These are phyloP conservation scores for Xenops minutus DNA, from an alignment of 2,797 vertebrate species.

Conservation along the genomic window DNA sequence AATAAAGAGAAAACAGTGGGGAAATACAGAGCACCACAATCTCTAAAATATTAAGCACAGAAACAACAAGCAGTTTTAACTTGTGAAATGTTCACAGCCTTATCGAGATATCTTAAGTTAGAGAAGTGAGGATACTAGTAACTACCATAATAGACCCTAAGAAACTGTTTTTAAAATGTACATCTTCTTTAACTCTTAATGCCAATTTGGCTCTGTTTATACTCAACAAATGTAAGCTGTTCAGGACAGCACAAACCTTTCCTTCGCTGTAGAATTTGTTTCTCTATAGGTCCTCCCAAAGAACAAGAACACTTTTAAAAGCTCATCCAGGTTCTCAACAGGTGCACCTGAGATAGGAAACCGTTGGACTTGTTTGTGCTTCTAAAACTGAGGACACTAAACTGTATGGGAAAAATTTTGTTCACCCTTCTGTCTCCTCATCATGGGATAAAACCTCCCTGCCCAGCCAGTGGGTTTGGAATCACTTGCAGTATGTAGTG, in stretches of 20 bases:
- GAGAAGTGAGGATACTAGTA: background rate
- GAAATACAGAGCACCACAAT: background rate
- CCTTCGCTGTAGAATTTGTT: background rate
- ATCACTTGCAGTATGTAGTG: background rate
- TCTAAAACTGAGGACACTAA: background rate
- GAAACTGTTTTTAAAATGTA: background rate
- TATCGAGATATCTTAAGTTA: background rate
- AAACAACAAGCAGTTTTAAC: background rate
- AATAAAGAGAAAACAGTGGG: background rate
- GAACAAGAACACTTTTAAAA: background rate
- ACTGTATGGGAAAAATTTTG: background rate
- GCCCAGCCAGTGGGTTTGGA: background rate
- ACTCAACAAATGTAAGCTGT: rapidly evolving
- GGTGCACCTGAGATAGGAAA: background rate
- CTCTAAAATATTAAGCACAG: background rate
- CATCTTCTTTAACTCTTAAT: background rate
- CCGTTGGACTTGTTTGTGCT: background rate
- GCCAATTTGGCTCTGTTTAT: background rate
- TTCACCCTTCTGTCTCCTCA: background rate
- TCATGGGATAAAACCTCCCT: background rate
- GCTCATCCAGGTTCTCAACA: background rate
- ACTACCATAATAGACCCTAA: background rate
- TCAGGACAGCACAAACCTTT: background rate
- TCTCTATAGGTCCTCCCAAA: background rate
- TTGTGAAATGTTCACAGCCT: background rate